A percentile compares a stretch with the other conserved stretches of the same genome.
phyloP scores from a whole-genome alignment of 2,113 vertebrate genomes.

The Ctenodactylus gundi region DNA sequence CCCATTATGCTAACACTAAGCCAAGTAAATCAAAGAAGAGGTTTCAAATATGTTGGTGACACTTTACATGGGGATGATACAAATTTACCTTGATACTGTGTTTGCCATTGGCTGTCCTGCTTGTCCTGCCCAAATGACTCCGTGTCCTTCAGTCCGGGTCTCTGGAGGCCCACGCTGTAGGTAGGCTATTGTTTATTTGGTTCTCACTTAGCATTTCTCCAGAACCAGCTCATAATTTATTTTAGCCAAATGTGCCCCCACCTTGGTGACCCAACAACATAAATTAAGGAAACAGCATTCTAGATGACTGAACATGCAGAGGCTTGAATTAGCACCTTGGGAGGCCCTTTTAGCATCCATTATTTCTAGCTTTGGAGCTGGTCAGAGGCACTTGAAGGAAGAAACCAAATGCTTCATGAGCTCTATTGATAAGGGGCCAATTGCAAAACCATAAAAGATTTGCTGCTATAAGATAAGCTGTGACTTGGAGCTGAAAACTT shows the following conservation, averaged over 20 bases:
- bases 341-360: constrained; percentile 23
- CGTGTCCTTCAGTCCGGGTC: background rate
- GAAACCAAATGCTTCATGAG: constrained; percentile 42
- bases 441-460: constrained; percentile 12
- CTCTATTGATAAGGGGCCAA: constrained; percentile 16
- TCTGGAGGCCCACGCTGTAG: background rate
- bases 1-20: background rate
- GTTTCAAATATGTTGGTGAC: background rate
- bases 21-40: background rate
- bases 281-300: constrained; percentile 22
- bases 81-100: background rate
- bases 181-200: constrained; percentile 48
- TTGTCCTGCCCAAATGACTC: background rate
- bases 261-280: constrained; percentile 6
- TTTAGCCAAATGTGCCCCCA: constrained; percentile 24
- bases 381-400: constrained; percentile 33
- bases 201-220: constrained; percentile 14
- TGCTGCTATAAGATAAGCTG: constrained; percentile 11
- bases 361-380: constrained; percentile 39
- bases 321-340: constrained; percentile 27
- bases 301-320: background rate
- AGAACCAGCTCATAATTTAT: constrained; percentile 46
- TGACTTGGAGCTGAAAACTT: constrained; percentile 19
- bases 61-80: background rate
- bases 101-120: background rate